phyloP scores from a whole-genome alignment of 1,140 invertebrate species.

The Galleria mellonella region DNA sequence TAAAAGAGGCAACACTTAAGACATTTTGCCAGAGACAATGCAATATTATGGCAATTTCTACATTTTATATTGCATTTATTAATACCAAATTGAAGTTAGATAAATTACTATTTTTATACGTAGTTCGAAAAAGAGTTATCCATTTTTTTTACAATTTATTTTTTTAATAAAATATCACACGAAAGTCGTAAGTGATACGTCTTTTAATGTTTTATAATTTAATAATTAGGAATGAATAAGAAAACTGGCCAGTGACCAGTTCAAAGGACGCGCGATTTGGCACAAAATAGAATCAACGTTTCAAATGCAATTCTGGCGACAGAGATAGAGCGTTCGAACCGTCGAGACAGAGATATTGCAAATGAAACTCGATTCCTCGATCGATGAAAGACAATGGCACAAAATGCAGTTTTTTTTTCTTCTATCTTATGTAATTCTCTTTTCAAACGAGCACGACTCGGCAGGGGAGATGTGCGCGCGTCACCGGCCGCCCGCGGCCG shows the following conservation, averaged over 20 bases:
- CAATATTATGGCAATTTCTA: too few relatives aligned
- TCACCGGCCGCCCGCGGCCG: slow-evolving; percentile 6
- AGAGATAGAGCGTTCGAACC: background rate
- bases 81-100: background rate
- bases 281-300: slow-evolving; percentile 5
- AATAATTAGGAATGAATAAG: too few relatives aligned
- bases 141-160: too few relatives aligned
- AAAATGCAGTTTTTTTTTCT: too few relatives aligned
- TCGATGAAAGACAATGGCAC: slow-evolving; percentile 31
- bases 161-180: too few relatives aligned
- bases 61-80: too few relatives aligned
- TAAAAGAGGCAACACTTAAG: too few relatives aligned
- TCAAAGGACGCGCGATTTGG: slow-evolving; percentile 7
- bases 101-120: background rate
- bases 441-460: slow-evolving; percentile 33
- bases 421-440: too few relatives aligned
- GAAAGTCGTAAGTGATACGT: too few relatives aligned
- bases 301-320: background rate
- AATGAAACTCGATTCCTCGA: background rate
- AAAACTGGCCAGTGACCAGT: too few relatives aligned
- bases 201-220: too few relatives aligned
- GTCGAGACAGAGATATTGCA: background rate
- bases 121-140: background rate
- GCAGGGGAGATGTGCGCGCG: slow-evolving; percentile 12
- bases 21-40: too few relatives aligned